phyloP scores from a whole-genome alignment of 2,888 invertebrate species.

The Acanthosepion pharaonis region DNA sequence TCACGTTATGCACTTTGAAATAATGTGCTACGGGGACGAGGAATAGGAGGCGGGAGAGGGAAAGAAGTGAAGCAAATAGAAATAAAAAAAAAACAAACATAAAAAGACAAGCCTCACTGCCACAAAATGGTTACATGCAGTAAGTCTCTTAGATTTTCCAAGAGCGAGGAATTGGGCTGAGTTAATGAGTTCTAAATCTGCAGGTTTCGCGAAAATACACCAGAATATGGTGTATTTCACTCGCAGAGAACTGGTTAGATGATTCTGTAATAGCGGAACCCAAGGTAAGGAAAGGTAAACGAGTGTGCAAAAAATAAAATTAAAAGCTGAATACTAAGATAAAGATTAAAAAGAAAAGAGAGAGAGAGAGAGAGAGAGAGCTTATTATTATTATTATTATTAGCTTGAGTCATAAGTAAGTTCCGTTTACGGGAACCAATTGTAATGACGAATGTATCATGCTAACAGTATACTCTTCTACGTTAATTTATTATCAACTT shows the following conservation, averaged over 20 bases:
- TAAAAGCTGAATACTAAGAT: not conserved
- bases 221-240: not conserved
- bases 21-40: not conserved
- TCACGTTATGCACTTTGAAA: not conserved
- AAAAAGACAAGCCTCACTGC: not conserved
- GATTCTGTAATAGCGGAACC: not conserved
- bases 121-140: too few relatives aligned
- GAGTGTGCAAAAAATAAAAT: not conserved
- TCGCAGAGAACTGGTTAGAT: not conserved
- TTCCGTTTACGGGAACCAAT: too few relatives aligned
- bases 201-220: slow-evolving; percentile 4
- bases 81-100: not conserved
- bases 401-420: too few relatives aligned
- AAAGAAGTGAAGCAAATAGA: not conserved
- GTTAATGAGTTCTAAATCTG: slow-evolving; percentile 33
- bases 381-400: too few relatives aligned
- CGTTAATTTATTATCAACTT: too few relatives aligned
- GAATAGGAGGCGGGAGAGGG: too few relatives aligned
- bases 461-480: too few relatives aligned
- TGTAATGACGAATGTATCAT: too few relatives aligned
- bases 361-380: too few relatives aligned
- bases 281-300: not conserved
- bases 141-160: not conserved
- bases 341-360: too few relatives aligned
- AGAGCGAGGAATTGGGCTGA: not conserved